Percentiles rank a stretch among this genome's conserved stretches.
Conservation (phyloP, 2,797 vertebrate genomes). For the Sebastes melanostomus region DNA sequence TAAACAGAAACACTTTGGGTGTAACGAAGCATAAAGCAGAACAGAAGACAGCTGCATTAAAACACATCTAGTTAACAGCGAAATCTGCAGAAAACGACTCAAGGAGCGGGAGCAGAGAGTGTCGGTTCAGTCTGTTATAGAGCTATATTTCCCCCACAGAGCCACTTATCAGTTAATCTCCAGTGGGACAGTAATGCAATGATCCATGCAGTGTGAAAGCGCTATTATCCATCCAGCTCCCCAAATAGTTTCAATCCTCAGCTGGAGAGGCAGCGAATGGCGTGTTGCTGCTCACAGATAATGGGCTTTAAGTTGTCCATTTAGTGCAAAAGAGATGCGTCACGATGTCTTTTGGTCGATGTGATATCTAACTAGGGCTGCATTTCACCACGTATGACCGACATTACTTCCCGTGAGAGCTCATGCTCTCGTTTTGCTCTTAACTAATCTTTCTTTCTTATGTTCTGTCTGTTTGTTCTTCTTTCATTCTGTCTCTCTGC, state of each 20-base stretch:
- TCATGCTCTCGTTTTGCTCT: neutral
- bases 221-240: slow-evolving; percentile 45
- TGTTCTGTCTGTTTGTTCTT: neutral
- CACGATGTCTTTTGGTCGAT: neutral
- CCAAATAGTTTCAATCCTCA: slow-evolving; percentile 22
- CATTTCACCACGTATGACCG: neutral
- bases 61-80: neutral
- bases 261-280: slow-evolving; percentile 26
- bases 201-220: slow-evolving; percentile 45
- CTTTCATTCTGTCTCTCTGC: neutral
- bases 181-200: slow-evolving; percentile 58
- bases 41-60: neutral
- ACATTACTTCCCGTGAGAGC: neutral
- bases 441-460: neutral
- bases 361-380: neutral
- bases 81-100: neutral
- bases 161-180: slow-evolving; percentile 59
- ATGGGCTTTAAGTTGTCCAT: slow-evolving; percentile 39
- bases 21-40: neutral
- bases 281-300: slow-evolving; percentile 40
- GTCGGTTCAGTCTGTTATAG: neutral
- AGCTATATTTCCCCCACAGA: neutral
- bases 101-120: neutral
- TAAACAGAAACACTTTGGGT: neutral
- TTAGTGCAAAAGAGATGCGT: slow-evolving; percentile 5